These are phyloP conservation scores for Limosa lapponica DNA, from an alignment of 2,797 vertebrate species.

Conservation along the genomic window DNA sequence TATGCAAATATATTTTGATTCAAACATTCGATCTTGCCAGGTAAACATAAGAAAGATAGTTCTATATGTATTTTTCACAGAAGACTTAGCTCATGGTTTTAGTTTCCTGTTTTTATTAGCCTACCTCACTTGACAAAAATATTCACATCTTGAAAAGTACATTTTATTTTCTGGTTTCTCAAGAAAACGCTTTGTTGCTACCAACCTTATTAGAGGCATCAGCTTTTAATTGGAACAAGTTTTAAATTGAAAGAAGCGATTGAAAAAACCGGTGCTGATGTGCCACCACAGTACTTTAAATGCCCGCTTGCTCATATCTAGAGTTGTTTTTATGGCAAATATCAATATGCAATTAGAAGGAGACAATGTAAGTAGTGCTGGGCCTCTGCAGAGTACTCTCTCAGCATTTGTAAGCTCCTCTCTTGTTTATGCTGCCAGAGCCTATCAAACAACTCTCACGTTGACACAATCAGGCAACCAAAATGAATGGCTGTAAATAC, in stretches of 20 bases:
- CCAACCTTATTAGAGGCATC: background rate
- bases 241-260: background rate
- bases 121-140: background rate
- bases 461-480: background rate
- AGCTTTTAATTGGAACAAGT: background rate
- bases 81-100: background rate
- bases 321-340: constrained; percentile 11
- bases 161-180: background rate
- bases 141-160: background rate
- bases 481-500: constrained; percentile 37
- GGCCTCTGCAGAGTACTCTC: background rate
- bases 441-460: background rate
- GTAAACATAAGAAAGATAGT: constrained; percentile 16
- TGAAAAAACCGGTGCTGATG: background rate
- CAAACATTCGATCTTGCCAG: background rate
- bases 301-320: background rate
- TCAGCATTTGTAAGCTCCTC: background rate
- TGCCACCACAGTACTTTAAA: background rate
- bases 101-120: constrained; percentile 15
- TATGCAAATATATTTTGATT: constrained; percentile 39
- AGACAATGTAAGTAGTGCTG: background rate
- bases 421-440: constrained; percentile 14
- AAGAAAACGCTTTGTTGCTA: background rate
- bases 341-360: constrained; percentile 32
- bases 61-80: background rate